Conservation (phyloP, 2,797 vertebrate species). For the Chromobotia macracanthus region DNA sequence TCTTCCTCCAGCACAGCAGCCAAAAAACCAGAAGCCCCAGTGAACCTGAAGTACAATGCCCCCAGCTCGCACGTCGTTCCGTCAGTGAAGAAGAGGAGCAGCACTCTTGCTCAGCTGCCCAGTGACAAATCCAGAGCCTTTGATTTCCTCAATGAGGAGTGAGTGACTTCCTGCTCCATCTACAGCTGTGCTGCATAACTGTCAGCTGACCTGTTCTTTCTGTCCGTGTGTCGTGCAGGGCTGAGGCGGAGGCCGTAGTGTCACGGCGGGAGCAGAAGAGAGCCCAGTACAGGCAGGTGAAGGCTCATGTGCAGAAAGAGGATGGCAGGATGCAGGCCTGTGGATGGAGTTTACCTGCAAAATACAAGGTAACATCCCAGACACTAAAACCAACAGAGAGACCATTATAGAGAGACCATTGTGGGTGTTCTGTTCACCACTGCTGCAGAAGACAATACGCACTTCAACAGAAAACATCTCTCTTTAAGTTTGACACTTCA, state of each 20-base stretch:
- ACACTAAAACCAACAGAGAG: not conserved
- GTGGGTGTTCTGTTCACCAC: too few relatives aligned
- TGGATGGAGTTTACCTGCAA: conserved; percentile 97
- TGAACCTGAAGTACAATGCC: conserved; percentile 96
- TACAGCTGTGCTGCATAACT: not conserved
- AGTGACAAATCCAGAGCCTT: conserved; percentile 97
- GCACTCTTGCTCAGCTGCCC: conserved; percentile 92
- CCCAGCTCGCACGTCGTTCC: conserved; percentile 95
- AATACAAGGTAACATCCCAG: conserved; percentile 79
- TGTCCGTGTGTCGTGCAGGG: conserved; percentile 22
- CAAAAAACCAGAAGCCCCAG: conserved; percentile 92
- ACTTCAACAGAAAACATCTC: too few relatives aligned
- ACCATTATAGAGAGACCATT: too few relatives aligned
- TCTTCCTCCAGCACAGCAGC: conserved; percentile 83
- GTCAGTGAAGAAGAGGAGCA: conserved; percentile 95
- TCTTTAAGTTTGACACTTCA: too few relatives aligned
- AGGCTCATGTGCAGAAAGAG: conserved; percentile 96
- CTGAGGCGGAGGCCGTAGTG: conserved; percentile 76
- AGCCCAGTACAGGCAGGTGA: conserved; percentile 96
- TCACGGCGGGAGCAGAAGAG: conserved; percentile 94
- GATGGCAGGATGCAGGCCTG: conserved; percentile 93
- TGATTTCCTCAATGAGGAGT: conserved; percentile 99
- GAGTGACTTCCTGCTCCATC: conserved; percentile 67
- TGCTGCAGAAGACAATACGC: too few relatives aligned
- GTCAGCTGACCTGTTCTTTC: not conserved